Conservation (phyloP, 2,797 vertebrate genomes). For the Anomalospiza imberbis region DNA sequence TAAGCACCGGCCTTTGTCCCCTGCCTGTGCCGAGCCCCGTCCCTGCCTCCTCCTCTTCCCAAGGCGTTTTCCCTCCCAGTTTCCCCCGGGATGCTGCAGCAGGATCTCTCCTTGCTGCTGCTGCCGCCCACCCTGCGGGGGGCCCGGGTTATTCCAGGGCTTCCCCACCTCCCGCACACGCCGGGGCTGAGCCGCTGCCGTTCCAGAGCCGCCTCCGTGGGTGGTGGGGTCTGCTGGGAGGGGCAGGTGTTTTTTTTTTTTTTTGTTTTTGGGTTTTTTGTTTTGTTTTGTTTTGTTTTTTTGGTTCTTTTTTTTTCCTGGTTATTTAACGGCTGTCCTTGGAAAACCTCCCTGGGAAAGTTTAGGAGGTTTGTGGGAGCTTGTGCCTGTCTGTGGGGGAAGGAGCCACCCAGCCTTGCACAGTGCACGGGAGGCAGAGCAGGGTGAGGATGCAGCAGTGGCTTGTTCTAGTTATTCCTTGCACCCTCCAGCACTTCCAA, state of each 20-base stretch:
- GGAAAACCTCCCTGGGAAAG: background rate
- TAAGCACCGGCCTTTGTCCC: conserved; percentile 36
- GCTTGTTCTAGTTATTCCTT: background rate
- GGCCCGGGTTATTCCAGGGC: background rate
- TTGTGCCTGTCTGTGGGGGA: accelerated
- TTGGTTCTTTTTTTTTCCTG: background rate
- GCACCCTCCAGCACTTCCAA: accelerated
- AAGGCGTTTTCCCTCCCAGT: background rate
- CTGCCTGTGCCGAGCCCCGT: background rate
- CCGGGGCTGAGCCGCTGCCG: background rate
- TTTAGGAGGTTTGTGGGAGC: background rate
- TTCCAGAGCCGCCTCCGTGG: background rate
- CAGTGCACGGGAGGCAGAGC: background rate
- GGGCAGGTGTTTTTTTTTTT: background rate
- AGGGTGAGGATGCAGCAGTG: accelerated
- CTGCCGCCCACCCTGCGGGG: background rate
- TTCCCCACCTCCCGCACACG: background rate
- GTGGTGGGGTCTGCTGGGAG: background rate
- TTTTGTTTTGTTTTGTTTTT: background rate
- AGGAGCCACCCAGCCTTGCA: background rate
- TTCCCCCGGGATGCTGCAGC: background rate
- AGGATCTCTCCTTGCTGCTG: background rate
- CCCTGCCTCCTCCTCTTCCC: background rate
- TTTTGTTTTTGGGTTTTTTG: background rate
- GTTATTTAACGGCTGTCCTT: background rate